Evolutionary conservation across 1,140 invertebrate genomes (phyloP).

Genomic region (Muscidifurax raptorellus): DNA sequence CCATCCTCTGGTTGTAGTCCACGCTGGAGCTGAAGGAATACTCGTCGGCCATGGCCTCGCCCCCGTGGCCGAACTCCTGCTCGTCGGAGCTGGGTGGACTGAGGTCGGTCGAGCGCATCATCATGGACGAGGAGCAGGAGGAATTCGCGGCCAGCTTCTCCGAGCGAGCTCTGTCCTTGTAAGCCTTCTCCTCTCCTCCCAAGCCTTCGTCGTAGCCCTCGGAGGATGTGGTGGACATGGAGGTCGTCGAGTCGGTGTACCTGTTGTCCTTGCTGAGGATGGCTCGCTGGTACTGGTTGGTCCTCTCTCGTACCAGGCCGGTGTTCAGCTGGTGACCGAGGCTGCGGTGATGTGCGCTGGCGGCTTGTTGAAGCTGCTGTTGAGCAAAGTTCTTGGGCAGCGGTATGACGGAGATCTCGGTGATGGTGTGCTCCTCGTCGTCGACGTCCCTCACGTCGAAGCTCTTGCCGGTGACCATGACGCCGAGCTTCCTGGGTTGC

Average conservation of each 20-base stretch:
- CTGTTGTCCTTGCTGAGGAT: constrained; percentile 71
- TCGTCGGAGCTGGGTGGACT: constrained; percentile 74
- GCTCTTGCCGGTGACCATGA: constrained; percentile 77
- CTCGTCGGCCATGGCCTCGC: constrained; percentile 82
- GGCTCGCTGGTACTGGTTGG: constrained; percentile 76
- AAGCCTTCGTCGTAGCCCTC: constrained; percentile 76
- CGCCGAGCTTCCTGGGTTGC: constrained; percentile 75
- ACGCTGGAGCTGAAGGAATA: constrained; percentile 78
- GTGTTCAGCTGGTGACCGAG: constrained; percentile 59
- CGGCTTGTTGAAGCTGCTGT: constrained; percentile 39
- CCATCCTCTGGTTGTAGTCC: constrained; percentile 56
- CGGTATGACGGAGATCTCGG: constrained; percentile 77
- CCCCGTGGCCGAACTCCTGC: constrained; percentile 75
- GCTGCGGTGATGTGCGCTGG: constrained; percentile 63
- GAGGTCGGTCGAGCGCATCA: constrained; percentile 62
- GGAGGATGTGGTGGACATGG: constrained; percentile 75
- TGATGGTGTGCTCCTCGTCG: constrained; percentile 77
- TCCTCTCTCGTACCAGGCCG: constrained; percentile 74
- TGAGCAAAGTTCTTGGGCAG: constrained; percentile 73
- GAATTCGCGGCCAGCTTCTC: constrained; percentile 66
- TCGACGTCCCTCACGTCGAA: constrained; percentile 80
- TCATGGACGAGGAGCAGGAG: neutral
- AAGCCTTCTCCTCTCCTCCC: constrained; percentile 76
- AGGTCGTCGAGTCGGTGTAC: constrained; percentile 64
- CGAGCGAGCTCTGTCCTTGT: constrained; percentile 71